A percentile compares a stretch with the other conserved stretches of the same genome.
These are phyloP conservation scores for Esox lucius DNA, from an alignment of 2,797 vertebrate species.

Conservation along the genomic window DNA sequence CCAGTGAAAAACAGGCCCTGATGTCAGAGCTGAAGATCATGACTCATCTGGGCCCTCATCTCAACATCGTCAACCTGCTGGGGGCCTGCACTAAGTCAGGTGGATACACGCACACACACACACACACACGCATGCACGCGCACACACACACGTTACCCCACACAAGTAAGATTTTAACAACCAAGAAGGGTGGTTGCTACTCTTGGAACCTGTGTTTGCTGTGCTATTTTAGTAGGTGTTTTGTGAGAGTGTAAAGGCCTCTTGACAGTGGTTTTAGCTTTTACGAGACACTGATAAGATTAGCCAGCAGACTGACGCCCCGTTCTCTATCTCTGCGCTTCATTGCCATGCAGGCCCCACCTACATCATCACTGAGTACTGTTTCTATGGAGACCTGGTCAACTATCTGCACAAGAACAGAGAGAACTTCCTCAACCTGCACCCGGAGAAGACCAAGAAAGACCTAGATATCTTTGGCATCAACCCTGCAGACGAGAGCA, in stretches of 20 bases:
- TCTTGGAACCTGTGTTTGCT: conserved; percentile 41
- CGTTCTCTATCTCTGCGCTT: conserved; percentile 9
- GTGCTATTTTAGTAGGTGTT: conserved; percentile 65
- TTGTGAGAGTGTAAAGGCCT: conserved; percentile 59
- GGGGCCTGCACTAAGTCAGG: conserved; percentile 98
- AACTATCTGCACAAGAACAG: conserved; percentile 98
- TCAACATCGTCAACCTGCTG: conserved; percentile 96
- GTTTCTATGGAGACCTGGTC: conserved; percentile 98
- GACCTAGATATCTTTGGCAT: conserved; percentile 97
- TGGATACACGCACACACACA: conserved; percentile 56
- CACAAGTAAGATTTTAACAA: conserved; percentile 26
- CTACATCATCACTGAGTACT: conserved; percentile 99
- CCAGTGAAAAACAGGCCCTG: conserved; percentile 97
- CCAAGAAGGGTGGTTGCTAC: conserved; percentile 36
- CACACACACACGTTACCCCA: conserved; percentile 12
- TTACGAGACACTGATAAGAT: conserved; percentile 73
- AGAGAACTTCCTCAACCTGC: conserved; percentile 88
- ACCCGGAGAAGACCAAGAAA: conserved; percentile 90
- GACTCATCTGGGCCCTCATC: conserved; percentile 97
- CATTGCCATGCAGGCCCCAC: conserved; percentile 83
- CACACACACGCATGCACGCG: neutral
- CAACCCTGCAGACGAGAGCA: conserved; percentile 93
- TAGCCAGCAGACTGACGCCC: conserved; percentile 66
- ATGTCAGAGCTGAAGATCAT: conserved; percentile 99
- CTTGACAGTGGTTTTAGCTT: conserved; percentile 62